Evolutionary conservation across 2,888 invertebrate species (phyloP).

Genomic region (Pterostichus madidus): DNA sequence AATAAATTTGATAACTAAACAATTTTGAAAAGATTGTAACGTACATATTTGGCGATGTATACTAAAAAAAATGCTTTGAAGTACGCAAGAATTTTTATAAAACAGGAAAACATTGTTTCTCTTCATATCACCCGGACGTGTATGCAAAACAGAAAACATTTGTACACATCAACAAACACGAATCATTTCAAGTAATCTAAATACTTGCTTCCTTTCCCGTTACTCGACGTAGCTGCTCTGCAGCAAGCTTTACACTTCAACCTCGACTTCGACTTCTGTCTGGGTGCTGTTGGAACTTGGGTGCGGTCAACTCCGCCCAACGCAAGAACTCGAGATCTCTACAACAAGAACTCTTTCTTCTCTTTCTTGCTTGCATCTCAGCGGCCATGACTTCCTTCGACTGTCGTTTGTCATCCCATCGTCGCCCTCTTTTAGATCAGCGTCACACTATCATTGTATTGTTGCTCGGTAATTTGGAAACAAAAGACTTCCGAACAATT

Average conservation of each 20-base stretch:
- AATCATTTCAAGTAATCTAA: slow-evolving; percentile 1
- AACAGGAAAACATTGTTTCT: too few species aligned
- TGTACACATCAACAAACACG: too few species aligned
- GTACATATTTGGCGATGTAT: too few species aligned
- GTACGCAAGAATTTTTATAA: too few species aligned
- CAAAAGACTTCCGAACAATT: slow-evolving; percentile 52
- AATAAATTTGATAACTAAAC: too few species aligned
- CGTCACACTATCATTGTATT: slow-evolving; percentile 32
- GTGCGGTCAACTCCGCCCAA: slow-evolving; percentile 49
- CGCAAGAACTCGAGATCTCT: slow-evolving; percentile 1
- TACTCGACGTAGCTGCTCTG: neutral
- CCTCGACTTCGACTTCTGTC: slow-evolving; percentile 29
- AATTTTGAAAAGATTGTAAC: too few species aligned
- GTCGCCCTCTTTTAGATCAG: slow-evolving; percentile 15
- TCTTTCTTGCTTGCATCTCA: neutral
- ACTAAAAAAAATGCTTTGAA: too few species aligned
- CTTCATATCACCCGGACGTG: too few species aligned
- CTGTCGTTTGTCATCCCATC: slow-evolving; percentile 40
- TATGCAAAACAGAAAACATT: too few species aligned
- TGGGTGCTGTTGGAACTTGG: neutral
- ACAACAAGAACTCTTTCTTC: slow-evolving; percentile 36
- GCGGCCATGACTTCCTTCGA: slow-evolving; percentile 33
- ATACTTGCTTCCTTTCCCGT: slow-evolving; percentile 23
- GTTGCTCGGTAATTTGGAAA: slow-evolving; percentile 51
- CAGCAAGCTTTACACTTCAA: slow-evolving; percentile 9